Percentiles rank a stretch among this genome's conserved stretches.
phyloP scores from a whole-genome alignment of 2,797 vertebrate genomes.

The Manis javanica region DNA sequence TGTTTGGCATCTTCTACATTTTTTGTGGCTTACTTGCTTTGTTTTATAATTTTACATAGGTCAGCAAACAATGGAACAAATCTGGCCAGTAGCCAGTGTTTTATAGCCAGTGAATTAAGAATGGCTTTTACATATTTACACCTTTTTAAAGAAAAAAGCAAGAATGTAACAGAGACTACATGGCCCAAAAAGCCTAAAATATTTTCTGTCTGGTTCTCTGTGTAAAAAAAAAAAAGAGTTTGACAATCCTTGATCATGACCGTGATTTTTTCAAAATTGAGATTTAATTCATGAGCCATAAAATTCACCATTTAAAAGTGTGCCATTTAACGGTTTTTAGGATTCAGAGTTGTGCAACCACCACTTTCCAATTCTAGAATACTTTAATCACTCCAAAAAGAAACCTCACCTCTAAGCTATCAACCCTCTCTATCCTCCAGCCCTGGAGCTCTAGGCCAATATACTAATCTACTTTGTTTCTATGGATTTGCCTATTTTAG shows the following conservation, averaged over 20 bases:
- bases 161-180: background rate
- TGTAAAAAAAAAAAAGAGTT: background rate
- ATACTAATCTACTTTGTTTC: background rate
- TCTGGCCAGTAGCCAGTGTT: background rate
- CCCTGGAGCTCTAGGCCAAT: background rate
- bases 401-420: background rate
- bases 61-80: background rate
- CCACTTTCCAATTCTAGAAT: background rate
- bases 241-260: background rate
- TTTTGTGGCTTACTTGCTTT: conserved; percentile 19
- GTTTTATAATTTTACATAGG: conserved; percentile 12
- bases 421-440: background rate
- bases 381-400: conserved; percentile 12
- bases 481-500: background rate
- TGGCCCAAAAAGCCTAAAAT: conserved; percentile 6
- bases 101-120: background rate
- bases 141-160: background rate
- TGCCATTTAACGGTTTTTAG: background rate
- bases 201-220: background rate
- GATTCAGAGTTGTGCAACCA: conserved; percentile 12
- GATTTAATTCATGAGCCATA: background rate
- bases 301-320: conserved; percentile 32
- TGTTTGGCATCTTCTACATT: background rate
- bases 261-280: conserved; percentile 12
- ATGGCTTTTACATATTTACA: conserved; percentile 8